Evolutionary conservation across 2,888 invertebrate species (phyloP).

Genomic region (Leptura quadrifasciata): DNA sequence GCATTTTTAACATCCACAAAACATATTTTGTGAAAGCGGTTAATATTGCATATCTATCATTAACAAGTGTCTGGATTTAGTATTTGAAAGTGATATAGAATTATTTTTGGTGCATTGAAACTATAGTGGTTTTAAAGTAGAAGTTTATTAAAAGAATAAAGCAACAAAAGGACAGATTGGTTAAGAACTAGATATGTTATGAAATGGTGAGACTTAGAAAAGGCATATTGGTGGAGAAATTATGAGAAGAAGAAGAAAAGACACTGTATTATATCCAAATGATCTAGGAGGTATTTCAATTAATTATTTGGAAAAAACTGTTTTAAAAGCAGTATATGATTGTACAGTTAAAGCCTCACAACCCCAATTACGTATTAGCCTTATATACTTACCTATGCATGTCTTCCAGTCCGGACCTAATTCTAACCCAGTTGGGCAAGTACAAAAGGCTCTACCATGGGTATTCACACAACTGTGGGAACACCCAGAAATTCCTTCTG

Average conservation of each 20-base stretch:
- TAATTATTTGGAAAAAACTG: too few species aligned
- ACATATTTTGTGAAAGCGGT: background rate
- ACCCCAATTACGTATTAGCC: background rate
- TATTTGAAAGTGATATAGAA: too few species aligned
- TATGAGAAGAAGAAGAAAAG: background rate
- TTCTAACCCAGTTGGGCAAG: slow-evolving; percentile 69
- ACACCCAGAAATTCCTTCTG: slow-evolving; percentile 57
- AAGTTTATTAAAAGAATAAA: too few species aligned
- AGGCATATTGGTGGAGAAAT: slow-evolving; percentile 20
- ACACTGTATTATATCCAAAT: background rate
- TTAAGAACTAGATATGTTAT: too few species aligned
- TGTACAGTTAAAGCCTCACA: too few species aligned
- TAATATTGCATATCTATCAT: background rate
- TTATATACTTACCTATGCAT: slow-evolving; percentile 63
- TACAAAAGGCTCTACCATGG: slow-evolving; percentile 69
- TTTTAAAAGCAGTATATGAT: too few species aligned
- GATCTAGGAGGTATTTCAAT: background rate
- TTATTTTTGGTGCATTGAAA: too few species aligned
- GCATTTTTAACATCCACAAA: slow-evolving; percentile 5
- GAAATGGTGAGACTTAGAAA: slow-evolving; percentile 20
- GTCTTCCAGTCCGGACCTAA: slow-evolving; percentile 69
- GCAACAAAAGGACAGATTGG: too few species aligned
- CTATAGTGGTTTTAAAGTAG: too few species aligned
- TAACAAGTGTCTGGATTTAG: too few species aligned
- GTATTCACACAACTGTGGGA: slow-evolving; percentile 78